Evolutionary conservation across 2,888 invertebrate species (phyloP), one percentile per base, ranked within the genome.

Genomic region (Podotricha telesiphe): DNA sequence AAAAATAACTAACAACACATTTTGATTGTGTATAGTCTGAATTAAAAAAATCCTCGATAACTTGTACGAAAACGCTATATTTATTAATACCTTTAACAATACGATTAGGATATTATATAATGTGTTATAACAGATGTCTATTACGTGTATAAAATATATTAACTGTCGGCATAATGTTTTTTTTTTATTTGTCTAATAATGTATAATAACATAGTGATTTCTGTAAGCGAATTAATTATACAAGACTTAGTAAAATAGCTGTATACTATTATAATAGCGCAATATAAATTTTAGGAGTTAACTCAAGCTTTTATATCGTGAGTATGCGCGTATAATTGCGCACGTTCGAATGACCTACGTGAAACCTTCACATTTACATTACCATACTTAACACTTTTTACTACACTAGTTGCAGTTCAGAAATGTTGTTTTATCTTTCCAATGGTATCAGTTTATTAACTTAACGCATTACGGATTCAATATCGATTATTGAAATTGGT

Each of bases 361-460:
- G 59, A 68, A 68, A 62, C 70, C 70, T 70, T 70, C 70, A 67
- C 70, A 70, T 67, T 68, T 68, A 68, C 63, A 45, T 64, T 11
- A 58, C 48, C 56, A 56, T 58, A 64, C 37, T 68, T 56, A 68
- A 64, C 17, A 45, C 19, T 63, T 53, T 56, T 37, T 63, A 59
- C 50, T 55, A 59, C 55, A 59, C 42, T 53, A 40, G 15, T 40
- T 51, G 34, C 37, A 20, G 34, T 50, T 37, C 50, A 50, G 59
- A 20, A 11, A n/a, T 42, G 37, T 55, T 34, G 6, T 55, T 55
- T 37, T 7, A 11, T 55, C 15, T 53, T 53, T 53, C 28, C 53
- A 53, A 28, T 53, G 15, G 22, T 28, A 53, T 28, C 10, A 8
- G 28, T n/a, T 53, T 53, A 28, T 28, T 28, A n/a, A n/a, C n/a